Percentiles rank a stretch among this genome's conserved stretches.
phyloP scores from a whole-genome alignment of 2,113 vertebrate genomes.

The Nibea coibor region DNA sequence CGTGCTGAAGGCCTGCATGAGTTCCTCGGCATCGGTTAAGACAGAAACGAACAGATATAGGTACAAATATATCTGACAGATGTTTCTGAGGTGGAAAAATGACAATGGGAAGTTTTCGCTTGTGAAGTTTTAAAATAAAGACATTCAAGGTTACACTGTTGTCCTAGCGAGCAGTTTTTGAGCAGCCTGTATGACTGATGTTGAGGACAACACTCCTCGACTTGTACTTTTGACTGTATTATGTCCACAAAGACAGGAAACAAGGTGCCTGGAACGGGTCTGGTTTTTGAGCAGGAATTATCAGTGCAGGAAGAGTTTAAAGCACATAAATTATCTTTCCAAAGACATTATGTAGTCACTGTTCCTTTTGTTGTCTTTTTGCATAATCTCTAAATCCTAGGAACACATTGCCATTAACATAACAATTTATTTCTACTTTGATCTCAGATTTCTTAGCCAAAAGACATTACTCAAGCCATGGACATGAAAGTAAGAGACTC shows the following conservation, averaged over 20 bases:
- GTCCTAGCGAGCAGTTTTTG: neutral
- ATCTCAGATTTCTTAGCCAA: neutral
- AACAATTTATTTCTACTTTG: neutral
- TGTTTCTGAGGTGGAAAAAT: slow-evolving; percentile 17
- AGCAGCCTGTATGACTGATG: neutral
- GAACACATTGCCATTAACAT: neutral
- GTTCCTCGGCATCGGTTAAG: slow-evolving; percentile 1
- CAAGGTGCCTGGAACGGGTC: too few species aligned
- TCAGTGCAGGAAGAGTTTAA: neutral
- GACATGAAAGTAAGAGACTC: neutral
- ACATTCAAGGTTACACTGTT: neutral
- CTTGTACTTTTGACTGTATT: neutral
- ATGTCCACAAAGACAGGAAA: neutral
- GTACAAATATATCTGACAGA: neutral
- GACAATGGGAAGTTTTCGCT: neutral
- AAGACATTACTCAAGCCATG: neutral
- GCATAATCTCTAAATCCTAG: neutral
- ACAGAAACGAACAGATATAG: slow-evolving; percentile 5
- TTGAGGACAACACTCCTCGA: too few species aligned
- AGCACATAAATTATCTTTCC: neutral
- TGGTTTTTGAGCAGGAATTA: neutral
- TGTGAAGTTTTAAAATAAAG: neutral
- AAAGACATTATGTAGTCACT: neutral
- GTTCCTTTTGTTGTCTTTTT: neutral
- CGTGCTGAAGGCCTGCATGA: neutral